A percentile compares a stretch with the other conserved stretches of the same genome.
phyloP scores from a whole-genome alignment of 2,888 invertebrate genomes.

The Eupithecia tripunctaria region DNA sequence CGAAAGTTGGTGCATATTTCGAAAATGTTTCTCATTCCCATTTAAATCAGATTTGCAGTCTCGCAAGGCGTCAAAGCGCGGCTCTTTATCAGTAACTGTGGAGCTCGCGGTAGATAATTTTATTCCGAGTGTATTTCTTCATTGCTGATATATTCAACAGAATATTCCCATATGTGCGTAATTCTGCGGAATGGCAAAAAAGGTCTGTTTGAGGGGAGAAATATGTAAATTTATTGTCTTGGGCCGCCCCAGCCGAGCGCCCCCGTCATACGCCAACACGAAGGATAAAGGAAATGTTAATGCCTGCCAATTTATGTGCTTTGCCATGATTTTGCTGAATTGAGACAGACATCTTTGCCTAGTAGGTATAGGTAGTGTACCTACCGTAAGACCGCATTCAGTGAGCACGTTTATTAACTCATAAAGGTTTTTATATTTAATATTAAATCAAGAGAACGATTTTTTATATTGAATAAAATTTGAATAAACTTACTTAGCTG shows the following conservation, averaged over 20 bases:
- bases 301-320: constrained; percentile 84
- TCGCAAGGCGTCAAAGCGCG: constrained; percentile 61
- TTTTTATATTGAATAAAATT: no score
- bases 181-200: constrained; percentile 85
- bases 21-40: constrained; percentile 11
- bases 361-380: no score
- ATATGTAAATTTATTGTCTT: constrained; percentile 85
- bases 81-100: constrained; percentile 80
- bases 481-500: no score
- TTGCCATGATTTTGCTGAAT: constrained; percentile 85
- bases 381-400: background rate
- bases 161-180: constrained; percentile 85
- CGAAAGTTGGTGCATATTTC: background rate
- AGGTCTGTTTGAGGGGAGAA: constrained; percentile 85
- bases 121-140: constrained; percentile 82
- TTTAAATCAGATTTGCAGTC: constrained; percentile 38
- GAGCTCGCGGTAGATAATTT: constrained; percentile 79
- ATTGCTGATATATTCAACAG: constrained; percentile 84
- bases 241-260: constrained; percentile 77
- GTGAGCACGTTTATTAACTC: background rate
- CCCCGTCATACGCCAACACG: constrained; percentile 84
- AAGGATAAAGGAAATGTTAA: constrained; percentile 85
- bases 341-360: constrained; percentile 61
- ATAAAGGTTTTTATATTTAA: no score
- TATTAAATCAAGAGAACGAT: no score